A percentile compares a stretch with the other conserved stretches of the same genome.
Evolutionary conservation across 2,888 invertebrate genomes (phyloP).

Genomic region (Eurytoma adleriae): DNA sequence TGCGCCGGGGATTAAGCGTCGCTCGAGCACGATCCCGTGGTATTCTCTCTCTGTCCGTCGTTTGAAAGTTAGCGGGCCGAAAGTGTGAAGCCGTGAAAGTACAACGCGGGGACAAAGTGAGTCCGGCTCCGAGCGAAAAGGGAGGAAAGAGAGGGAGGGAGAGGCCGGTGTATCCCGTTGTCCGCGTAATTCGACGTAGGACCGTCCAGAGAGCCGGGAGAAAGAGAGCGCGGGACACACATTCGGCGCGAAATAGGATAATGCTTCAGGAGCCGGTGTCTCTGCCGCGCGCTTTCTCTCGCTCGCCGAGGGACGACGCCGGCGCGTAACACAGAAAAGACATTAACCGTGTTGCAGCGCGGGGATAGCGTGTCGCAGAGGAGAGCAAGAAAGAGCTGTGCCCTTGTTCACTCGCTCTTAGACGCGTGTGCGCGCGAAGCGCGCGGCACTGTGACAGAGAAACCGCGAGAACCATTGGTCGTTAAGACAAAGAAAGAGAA

Average conservation of each 20-base stretch:
- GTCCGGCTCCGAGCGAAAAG: conserved; percentile 24
- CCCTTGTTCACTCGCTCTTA: conserved; percentile 7
- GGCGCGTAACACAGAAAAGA: conserved; percentile 74
- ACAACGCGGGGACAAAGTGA: conserved; percentile 55
- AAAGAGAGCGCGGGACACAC: not conserved
- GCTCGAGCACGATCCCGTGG: conserved; percentile 2
- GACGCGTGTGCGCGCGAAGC: conserved; percentile 48
- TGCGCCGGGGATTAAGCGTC: conserved; percentile 40
- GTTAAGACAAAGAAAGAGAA: conserved; percentile 58
- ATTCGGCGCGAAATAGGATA: conserved; percentile 69
- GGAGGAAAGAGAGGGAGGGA: not conserved
- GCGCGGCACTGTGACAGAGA: conserved; percentile 63
- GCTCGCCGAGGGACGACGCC: conserved; percentile 69
- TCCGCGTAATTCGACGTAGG: conserved; percentile 63
- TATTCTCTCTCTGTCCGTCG: not conserved
- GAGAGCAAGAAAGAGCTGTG: conserved; percentile 56
- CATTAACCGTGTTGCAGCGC: conserved; percentile 69
- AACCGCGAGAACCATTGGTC: conserved; percentile 66
- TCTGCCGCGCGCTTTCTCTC: conserved; percentile 48
- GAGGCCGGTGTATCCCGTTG: conserved; percentile 54
- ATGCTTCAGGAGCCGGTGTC: conserved; percentile 65
- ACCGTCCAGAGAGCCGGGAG: conserved; percentile 53
- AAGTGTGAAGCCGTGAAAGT: conserved; percentile 58
- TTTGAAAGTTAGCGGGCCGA: conserved; percentile 51
- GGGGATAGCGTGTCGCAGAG: conserved; percentile 62